These are phyloP conservation scores for Parazoanthus swiftii DNA, from an alignment of 92 coral and sea anemone species.

Conservation along the genomic window DNA sequence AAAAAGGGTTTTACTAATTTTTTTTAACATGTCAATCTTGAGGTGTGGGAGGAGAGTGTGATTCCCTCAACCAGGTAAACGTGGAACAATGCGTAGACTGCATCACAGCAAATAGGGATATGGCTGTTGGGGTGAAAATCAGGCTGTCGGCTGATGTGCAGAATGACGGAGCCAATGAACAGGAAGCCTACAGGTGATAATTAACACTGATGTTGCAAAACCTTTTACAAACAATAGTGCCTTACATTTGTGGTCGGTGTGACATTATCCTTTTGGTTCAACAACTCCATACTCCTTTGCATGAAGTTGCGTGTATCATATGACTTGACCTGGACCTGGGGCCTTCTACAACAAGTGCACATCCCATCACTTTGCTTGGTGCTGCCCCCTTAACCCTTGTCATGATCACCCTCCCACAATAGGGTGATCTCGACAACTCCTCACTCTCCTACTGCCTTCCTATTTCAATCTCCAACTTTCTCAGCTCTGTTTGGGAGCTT, in stretches of 20 bases:
- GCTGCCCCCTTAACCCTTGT: too few relatives aligned
- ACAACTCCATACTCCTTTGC: background rate
- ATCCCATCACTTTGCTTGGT: too few relatives aligned
- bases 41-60: slow-evolving; percentile 84
- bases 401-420: too few relatives aligned
- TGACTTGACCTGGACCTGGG: too few relatives aligned
- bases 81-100: slow-evolving; percentile 69
- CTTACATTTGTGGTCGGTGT: background rate
- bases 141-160: slow-evolving; percentile 66
- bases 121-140: slow-evolving; percentile 80
- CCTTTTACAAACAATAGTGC: background rate
- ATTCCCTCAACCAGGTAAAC: slow-evolving; percentile 83
- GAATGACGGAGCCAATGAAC: slow-evolving; percentile 77
- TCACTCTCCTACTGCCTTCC: too few relatives aligned
- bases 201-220: background rate
- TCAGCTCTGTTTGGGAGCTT: too few relatives aligned
- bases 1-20: background rate
- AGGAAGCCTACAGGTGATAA: slow-evolving; percentile 74
- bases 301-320: too few relatives aligned
- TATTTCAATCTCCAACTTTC: too few relatives aligned
- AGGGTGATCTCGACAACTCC: too few relatives aligned
- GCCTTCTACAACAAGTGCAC: too few relatives aligned
- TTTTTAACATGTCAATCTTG: background rate
- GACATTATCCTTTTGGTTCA: background rate
- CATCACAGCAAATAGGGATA: slow-evolving; percentile 63